phyloP scores from a whole-genome alignment of 2,113 vertebrate species.

The Cavia porcellus region DNA sequence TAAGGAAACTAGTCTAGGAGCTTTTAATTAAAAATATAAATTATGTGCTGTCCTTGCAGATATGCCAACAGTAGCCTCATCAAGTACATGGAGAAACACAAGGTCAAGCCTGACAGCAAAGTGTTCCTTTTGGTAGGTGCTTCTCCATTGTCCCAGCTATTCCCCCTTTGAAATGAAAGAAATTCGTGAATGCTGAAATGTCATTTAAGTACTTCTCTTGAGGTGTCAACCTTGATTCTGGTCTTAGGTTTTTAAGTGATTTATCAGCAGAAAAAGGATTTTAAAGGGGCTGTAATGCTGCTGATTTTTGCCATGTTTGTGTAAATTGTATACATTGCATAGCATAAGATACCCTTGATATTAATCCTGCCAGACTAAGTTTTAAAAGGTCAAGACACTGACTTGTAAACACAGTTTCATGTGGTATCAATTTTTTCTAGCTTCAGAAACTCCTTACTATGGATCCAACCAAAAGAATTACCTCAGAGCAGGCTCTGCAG shows the following conservation, averaged over 20 bases:
- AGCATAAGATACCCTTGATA: neutral
- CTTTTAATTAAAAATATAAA: neutral
- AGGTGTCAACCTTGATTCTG: neutral
- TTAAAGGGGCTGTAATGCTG: neutral
- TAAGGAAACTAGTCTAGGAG: neutral
- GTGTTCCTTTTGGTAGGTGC: conserved; percentile 97
- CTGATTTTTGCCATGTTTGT: conserved; percentile 53
- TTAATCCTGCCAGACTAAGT: conserved; percentile 3
- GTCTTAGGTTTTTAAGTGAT: conserved; percentile 17
- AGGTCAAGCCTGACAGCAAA: conserved; percentile 99
- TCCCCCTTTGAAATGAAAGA: conserved; percentile 23
- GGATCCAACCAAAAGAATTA: conserved; percentile 99
- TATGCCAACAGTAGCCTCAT: conserved; percentile 99
- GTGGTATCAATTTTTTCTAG: conserved; percentile 85
- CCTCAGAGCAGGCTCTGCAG: conserved; percentile 97
- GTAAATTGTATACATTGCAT: neutral
- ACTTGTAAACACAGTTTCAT: conserved; percentile 72
- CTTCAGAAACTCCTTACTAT: conserved; percentile 99
- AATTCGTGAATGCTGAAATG: neutral
- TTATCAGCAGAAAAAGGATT: neutral
- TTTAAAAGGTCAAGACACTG: conserved; percentile 9
- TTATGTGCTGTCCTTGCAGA: conserved; percentile 86
- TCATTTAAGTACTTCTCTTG: conserved; percentile 41
- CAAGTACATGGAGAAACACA: conserved; percentile 99
- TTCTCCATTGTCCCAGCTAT: neutral